Evolutionary conservation across 2,113 vertebrate species (phyloP), one percentile per base, ranked within the genome.

Genomic region (human): DNA sequence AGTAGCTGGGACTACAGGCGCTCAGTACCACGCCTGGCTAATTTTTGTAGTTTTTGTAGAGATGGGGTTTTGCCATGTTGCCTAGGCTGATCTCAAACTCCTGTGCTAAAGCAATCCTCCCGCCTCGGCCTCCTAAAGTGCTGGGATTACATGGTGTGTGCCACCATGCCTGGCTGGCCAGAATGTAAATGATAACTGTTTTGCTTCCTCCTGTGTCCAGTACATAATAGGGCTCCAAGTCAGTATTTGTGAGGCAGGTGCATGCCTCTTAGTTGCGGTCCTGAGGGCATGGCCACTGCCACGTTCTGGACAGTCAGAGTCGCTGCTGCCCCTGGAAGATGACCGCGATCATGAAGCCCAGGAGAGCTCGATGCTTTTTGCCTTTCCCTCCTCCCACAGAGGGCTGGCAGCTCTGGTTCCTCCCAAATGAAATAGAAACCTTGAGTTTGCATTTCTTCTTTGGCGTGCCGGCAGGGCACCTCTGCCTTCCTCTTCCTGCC

Each of bases 401-500:
- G 52, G 14, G 38, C 89, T 8, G 1, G 50, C 38, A 35, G 45
- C 70, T 72, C 32, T 68, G 43, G 68, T 50, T 72, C 32, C 76
- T 82, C 83, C n/a, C 17, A 50, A 12, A 23, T 7, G 64, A 92
- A 55, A 40, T 25, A 1, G 64, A 59, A 70, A 13, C 25, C 61
- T 45, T 38, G n/a, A 68, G n/a, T 43, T 40, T 78, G 35, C 35
- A 32, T 70, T 80, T 94, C n/a, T 76, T 68, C 55, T 32, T 81
- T 0, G 0, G n/a, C 14, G 3, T 38, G n/a, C 25, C 17, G 4
- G 3, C 22, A 0, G 8, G 75, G 20, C 45, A 89, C 18, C 27
- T 89, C 61, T 55, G 27, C 43, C 43, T 38, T 61, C 55, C 70
- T 86, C 68, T 10, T 64, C 4, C 68, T 79, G 13, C 16, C n/a